Evolutionary conservation across 2,888 invertebrate genomes (phyloP), one percentile per base, ranked within the genome.

Genomic region (Apamea sordens): DNA sequence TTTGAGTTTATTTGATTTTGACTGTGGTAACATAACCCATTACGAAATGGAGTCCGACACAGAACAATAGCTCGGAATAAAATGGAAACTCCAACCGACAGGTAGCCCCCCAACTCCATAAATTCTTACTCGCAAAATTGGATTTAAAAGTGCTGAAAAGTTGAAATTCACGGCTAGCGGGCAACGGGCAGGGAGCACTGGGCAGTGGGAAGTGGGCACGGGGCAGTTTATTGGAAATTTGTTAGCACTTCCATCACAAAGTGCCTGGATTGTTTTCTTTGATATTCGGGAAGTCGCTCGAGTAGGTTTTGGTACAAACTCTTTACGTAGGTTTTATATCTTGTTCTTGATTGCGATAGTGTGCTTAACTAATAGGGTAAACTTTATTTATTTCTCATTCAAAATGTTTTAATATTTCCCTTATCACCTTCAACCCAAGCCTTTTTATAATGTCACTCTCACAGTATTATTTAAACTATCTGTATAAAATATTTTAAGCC

Each of bases 141-240:
- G 89, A 91, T 91, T 90, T 88, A 89, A 91, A 90, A 91, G 88
- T 91, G 91, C 89, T 89, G 91, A 89, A 89, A 88, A 85, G 78
- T 88, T 84, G 73, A 87, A 88, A 85, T 84, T 86, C 81, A 78
- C 63, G 28, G 65, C 71, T 67, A 76, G 70, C 77, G 80, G 85
- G 78, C 72, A 77, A 11, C 36, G 73, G 56, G 76, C 76, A 83
- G 67, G 18, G 53, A 71, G 50, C 53, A 67, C 56, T 59, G 56
- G 32, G 32, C 21, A 28, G 24, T 41, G 73, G 56, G 67, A 74
- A 69, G 47, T 80, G 79, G 67, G 76, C 75, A 79, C 21, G 59
- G 47, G 56, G 69, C 32, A 82, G 73, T 70, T 82, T 88, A 83
- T 86, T 86, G 85, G 83, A 85, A 83, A 86, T 83, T 82, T 76